A percentile compares a stretch with the other conserved stretches of the same genome.
Evolutionary conservation across 2,113 vertebrate species (phyloP).

Genomic region (Passer montanus): DNA sequence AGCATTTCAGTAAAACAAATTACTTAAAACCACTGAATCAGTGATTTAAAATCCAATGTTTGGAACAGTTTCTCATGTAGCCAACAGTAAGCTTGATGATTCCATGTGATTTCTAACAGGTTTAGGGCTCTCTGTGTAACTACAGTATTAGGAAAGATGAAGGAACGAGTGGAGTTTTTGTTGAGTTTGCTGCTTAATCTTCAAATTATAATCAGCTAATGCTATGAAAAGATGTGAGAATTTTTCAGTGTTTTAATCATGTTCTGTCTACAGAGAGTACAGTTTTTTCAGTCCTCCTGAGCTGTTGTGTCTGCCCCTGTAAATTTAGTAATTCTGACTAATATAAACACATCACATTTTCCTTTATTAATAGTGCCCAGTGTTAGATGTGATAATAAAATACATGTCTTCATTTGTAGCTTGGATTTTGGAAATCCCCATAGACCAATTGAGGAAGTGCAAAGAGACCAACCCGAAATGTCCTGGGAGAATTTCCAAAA

Average conservation of each 20-base stretch:
- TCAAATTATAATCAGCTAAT: background rate
- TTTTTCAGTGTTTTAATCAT: background rate
- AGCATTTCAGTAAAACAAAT: background rate
- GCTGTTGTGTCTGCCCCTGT: background rate
- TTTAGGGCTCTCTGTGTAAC: background rate
- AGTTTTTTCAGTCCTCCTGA: background rate
- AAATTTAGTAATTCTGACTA: background rate
- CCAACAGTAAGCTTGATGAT: background rate
- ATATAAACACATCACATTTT: background rate
- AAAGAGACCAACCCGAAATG: slow-evolving; percentile 38
- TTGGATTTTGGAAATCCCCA: slow-evolving; percentile 18
- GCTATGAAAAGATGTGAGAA: background rate
- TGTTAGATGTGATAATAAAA: slow-evolving; percentile 24
- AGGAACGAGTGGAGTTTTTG: background rate
- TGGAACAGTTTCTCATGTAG: background rate
- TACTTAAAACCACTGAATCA: background rate
- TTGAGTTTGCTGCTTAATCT: background rate
- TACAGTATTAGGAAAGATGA: background rate
- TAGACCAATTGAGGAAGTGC: background rate
- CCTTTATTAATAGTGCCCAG: slow-evolving; percentile 9
- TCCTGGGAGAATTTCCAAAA: slow-evolving; percentile 53
- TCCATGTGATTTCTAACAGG: background rate
- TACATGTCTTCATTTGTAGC: background rate
- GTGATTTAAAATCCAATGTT: background rate
- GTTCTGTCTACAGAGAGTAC: background rate